Evolutionary conservation across 1,140 invertebrate genomes (phyloP), one percentile per base, ranked within the genome.

Genomic region (Copidosoma floridanum): DNA sequence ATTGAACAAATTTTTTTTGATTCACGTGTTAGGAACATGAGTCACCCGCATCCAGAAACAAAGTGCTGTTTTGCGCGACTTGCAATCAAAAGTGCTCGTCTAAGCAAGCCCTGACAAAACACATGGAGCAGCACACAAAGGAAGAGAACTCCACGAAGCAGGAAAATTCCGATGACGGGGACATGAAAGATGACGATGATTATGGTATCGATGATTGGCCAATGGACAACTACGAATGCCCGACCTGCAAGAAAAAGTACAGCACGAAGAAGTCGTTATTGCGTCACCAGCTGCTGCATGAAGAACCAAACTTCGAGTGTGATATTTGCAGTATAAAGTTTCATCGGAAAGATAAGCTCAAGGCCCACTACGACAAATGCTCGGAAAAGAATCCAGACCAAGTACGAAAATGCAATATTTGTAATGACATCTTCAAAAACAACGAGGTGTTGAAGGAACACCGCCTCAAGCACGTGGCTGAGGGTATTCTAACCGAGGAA

Each of bases 241-340:
- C 64, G 0, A 79, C 78, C 1, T 81, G 79, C 24, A 81, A 81
- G 26, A 81, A 81, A 37, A 64, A 70, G 8, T 81, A 81, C 63
- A 80, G 76, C 35, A 81, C 79, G 2, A 81, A 81, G 52, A 81
- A 80, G 37, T 81, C 79, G 3, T 50, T 81, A 0, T 29, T 79
- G 1, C 71, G 79, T 5, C 79, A 81, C 57, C 79, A 80, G 44
- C 41, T 81, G 2, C 35, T 81, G 0, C 79, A 81, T 41, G 78
- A 81, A 7, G 78, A 81, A n/a, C 79, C 79, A 0, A 81, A 81
- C 40, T 81, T 79, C 23, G 77, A 79, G 14, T 81, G 79, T 14
- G 79, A 81, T 38, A 81, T 81, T n/a, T 81, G 79, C 26, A 79
- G 74, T 24, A 69, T 79, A 0, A 81, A 81, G 47, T 81, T 81